These are phyloP conservation scores for Hemicrepidius hirtus DNA, from an alignment of 2,888 invertebrate genomes.

Conservation along the genomic window DNA sequence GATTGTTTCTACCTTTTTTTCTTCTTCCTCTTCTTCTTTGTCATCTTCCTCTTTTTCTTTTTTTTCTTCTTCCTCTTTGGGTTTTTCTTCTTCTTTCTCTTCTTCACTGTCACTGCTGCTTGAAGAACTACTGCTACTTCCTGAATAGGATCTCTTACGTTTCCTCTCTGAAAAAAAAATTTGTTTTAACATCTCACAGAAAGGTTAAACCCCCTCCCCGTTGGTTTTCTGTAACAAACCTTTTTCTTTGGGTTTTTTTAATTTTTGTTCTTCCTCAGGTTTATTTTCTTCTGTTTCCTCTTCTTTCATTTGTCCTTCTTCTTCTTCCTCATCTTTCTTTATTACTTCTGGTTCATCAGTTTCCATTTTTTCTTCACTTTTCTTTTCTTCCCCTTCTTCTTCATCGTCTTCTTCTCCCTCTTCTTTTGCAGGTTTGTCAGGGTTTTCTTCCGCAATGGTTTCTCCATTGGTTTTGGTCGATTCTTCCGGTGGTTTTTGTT, in stretches of 20 bases:
- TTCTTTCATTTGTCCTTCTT: constrained; percentile 58
- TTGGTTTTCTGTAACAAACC: no score
- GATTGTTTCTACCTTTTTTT: constrained; percentile 71
- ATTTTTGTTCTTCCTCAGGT: constrained; percentile 63
- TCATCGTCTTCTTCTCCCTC: constrained; percentile 68
- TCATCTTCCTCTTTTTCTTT: constrained; percentile 65
- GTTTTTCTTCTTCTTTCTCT: constrained; percentile 62
- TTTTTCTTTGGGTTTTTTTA: constrained; percentile 70
- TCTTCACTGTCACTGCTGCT: constrained; percentile 70
- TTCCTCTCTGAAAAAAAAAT: constrained; percentile 63
- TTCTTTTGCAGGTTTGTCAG: constrained; percentile 58
- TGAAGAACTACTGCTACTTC: constrained; percentile 73
- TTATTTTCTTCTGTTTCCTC: constrained; percentile 61
- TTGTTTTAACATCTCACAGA: no score
- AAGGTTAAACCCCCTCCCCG: no score
- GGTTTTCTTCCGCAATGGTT: constrained; percentile 22
- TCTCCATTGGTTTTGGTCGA: constrained; percentile 55
- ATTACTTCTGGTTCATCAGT: constrained; percentile 51
- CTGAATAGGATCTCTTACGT: constrained; percentile 71
- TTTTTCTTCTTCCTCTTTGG: constrained; percentile 64
- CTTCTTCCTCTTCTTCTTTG: constrained; percentile 71
- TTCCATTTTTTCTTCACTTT: constrained; percentile 40
- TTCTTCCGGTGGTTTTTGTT: constrained; percentile 57
- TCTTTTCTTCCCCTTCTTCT: constrained; percentile 55
- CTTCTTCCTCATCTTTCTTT: constrained; percentile 54